Percentiles rank a stretch among this genome's conserved stretches.
These are phyloP conservation scores for Boleophthalmus pectinirostris DNA, from an alignment of 2,113 vertebrate genomes.

Conservation along the genomic window DNA sequence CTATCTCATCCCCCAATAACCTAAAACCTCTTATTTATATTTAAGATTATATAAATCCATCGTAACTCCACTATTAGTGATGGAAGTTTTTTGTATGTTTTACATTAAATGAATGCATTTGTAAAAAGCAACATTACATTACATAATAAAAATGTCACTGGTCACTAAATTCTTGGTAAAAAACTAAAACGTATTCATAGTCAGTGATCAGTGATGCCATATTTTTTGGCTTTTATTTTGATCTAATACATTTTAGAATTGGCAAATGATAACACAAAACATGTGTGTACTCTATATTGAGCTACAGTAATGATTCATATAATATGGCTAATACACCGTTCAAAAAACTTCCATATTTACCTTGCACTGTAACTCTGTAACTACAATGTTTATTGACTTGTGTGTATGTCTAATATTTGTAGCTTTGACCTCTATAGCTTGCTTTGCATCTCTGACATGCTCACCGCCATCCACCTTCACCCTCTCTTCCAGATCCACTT, in stretches of 20 bases:
- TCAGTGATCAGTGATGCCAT: background rate
- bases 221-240: background rate
- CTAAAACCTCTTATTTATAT: background rate
- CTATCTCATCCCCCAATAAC: conserved; percentile 13
- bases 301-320: background rate
- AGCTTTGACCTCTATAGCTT: conserved; percentile 86
- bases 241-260: background rate
- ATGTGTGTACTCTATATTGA: too few species aligned
- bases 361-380: conserved; percentile 48
- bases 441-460: conserved; percentile 93
- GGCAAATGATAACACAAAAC: background rate
- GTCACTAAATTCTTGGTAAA: background rate
- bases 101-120: background rate
- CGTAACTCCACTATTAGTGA: conserved; percentile 17
- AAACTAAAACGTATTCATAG: too few species aligned
- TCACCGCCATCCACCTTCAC: conserved; percentile 96
- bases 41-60: background rate
- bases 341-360: background rate
- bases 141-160: background rate
- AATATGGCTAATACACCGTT: background rate
- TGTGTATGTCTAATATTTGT: conserved; percentile 62
- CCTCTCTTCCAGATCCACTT: conserved; percentile 99
- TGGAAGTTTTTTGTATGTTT: conserved; percentile 2
- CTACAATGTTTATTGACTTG: conserved; percentile 39
- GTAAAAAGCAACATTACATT: background rate